Base-by-base conservation (phyloP, 2,888 invertebrate genomes). In the Malachius bipustulatus region DNA sequence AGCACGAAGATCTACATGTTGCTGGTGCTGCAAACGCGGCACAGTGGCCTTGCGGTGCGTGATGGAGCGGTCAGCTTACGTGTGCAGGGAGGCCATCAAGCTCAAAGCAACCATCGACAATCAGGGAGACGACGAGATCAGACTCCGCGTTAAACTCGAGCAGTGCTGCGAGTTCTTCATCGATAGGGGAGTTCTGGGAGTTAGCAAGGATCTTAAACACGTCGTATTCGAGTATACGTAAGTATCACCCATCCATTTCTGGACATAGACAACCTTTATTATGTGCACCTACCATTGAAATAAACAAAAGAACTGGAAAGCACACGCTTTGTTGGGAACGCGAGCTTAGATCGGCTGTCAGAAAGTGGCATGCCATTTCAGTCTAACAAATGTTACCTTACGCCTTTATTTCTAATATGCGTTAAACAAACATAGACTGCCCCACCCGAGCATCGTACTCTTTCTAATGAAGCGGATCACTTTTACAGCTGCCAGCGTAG, bases 111-210 rank as follows among this genome's bases (percentile, higher is more conserved):
- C 77, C 41, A 74, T 82, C 36, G 77, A 79, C 62, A 80, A 80
- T 63, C 75, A 76, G 52, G 50, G 59, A 9, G 56, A 56, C 16
- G 59, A 60, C 15, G 61, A 60, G 41, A 60, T 63, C 2, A 48
- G 48, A 31, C 45, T 61, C 26, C 44, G 56, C 27, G 59, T 62
- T 10, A 53, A 57, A 16, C 42, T 62, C 28, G 59, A 65, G 30
- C 67, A 82, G 73, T 72, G 76, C 53, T 77, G 82, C 38, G 80
- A 82, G 56, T 82, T 76, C 56, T 78, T 76, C 57, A 80, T 82
- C 46, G 80, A 81, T 56, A 69, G 80, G 45, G 80, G 78, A 13
- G 79, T 80, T 4, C 60, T 81, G 35, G 81, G 80, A 1, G 71
- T 81, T 36, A 76, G 70, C 48, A 82, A 81, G 54, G 77, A 77